Percentiles rank a stretch among this genome's conserved stretches.
phyloP scores from a whole-genome alignment of 1,140 invertebrate species.

The Leucophenga varia region DNA sequence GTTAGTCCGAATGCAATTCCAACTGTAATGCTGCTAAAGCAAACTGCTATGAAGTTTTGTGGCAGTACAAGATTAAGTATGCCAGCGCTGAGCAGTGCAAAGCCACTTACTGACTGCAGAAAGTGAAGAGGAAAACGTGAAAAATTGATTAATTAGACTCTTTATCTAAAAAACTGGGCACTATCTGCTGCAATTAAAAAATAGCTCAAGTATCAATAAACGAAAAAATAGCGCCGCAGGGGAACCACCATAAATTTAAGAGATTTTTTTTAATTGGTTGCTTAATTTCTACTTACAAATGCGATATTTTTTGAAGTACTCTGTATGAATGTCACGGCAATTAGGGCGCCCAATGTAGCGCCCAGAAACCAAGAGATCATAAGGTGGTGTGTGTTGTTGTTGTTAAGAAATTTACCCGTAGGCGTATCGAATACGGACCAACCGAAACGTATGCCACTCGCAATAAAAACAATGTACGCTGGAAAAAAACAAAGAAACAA shows the following conservation, averaged over 20 bases:
- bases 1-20: slow-evolving; percentile 37
- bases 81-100: slow-evolving; percentile 32
- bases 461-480: slow-evolving; percentile 39
- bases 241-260: too few species aligned
- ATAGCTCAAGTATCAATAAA: slow-evolving; percentile 3
- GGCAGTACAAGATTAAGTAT: slow-evolving; percentile 30
- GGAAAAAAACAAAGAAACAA: too few species aligned
- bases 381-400: slow-evolving; percentile 33
- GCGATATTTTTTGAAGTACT: slow-evolving; percentile 47
- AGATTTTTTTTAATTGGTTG: too few species aligned
- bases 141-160: too few species aligned
- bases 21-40: slow-evolving; percentile 39
- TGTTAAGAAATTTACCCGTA: slow-evolving; percentile 36
- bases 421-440: slow-evolving; percentile 45
- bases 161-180: too few species aligned
- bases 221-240: too few species aligned
- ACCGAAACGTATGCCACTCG: slow-evolving; percentile 40
- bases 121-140: too few species aligned
- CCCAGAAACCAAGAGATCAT: slow-evolving; percentile 49
- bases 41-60: slow-evolving; percentile 28
- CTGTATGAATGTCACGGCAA: slow-evolving; percentile 38
- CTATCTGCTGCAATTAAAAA: too few species aligned
- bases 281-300: slow-evolving; percentile 53
- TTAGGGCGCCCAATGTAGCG: slow-evolving; percentile 30
- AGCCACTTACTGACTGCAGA: slow-evolving; percentile 26